These are phyloP conservation scores for Poeciliopsis prolifica DNA, from an alignment of 2,113 vertebrate genomes.

Conservation along the genomic window DNA sequence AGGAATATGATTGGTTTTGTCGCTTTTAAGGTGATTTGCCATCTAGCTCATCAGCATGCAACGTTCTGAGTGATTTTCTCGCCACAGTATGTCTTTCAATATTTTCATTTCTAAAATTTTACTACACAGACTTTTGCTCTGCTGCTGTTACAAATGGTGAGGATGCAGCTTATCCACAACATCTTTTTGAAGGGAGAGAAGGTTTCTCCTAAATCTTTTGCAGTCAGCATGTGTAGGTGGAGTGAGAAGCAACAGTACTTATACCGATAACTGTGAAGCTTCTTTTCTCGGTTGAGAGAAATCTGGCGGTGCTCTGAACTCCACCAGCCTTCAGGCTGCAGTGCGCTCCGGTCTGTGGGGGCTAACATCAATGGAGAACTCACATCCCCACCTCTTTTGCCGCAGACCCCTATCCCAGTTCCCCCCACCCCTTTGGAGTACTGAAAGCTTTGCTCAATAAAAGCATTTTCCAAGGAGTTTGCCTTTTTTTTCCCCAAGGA, in stretches of 20 bases:
- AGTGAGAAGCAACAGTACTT: conserved; percentile 16
- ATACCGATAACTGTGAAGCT: conserved; percentile 6
- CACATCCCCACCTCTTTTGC: background rate
- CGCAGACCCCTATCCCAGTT: background rate
- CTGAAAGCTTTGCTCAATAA: too few species aligned
- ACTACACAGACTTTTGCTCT: background rate
- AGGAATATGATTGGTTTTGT: conserved; percentile 10
- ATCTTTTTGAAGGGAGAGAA: conserved; percentile 2
- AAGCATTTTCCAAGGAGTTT: too few species aligned
- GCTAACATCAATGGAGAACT: conserved; percentile 1
- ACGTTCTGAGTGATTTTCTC: conserved; percentile 9
- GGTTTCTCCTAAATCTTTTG: conserved; percentile 15
- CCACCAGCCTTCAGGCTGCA: conserved; percentile 8
- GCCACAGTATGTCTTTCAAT: background rate
- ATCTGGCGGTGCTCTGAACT: background rate
- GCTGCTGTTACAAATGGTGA: conserved; percentile 8
- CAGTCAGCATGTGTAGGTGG: conserved; percentile 20
- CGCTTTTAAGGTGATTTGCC: conserved; percentile 4
- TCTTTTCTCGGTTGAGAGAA: conserved; percentile 16
- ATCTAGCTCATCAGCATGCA: background rate
- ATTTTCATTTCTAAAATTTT: too few species aligned
- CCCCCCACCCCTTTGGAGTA: background rate
- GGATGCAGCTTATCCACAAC: background rate
- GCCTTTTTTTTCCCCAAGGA: too few species aligned
- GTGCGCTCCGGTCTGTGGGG: conserved; percentile 3